phyloP scores from a whole-genome alignment of 2,797 vertebrate species.

The Oreochromis grahami region DNA sequence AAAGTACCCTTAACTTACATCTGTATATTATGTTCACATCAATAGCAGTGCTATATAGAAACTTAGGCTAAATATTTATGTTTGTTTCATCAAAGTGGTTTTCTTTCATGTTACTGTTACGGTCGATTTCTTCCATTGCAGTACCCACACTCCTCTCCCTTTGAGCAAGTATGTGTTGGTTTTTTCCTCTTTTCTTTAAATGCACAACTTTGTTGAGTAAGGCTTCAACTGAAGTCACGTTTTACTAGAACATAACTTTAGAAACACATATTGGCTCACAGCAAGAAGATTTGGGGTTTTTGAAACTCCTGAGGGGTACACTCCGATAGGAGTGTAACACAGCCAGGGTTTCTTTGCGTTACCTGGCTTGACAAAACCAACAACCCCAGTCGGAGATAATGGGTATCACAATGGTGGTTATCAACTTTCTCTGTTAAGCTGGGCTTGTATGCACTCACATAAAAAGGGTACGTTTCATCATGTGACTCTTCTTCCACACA shows the following conservation, averaged over 20 bases:
- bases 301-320: fast-evolving
- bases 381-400: fast-evolving
- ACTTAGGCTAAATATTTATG: neutral
- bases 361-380: neutral
- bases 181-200: neutral
- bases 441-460: neutral
- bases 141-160: neutral
- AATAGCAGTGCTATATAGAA: neutral
- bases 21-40: neutral
- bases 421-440: neutral
- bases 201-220: neutral
- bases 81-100: neutral
- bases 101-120: neutral
- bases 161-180: neutral
- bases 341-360: neutral
- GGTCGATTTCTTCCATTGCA: neutral
- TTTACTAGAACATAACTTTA: neutral
- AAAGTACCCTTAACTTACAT: fast-evolving
- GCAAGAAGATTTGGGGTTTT: neutral
- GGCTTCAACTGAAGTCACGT: neutral
- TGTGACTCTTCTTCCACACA: neutral
- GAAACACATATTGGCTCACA: neutral
- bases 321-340: fast-evolving
- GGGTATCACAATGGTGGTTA: neutral
- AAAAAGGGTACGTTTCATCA: fast-evolving